Conservation (phyloP, 2,113 vertebrate genomes). For the Psilopogon haemacephalus region DNA sequence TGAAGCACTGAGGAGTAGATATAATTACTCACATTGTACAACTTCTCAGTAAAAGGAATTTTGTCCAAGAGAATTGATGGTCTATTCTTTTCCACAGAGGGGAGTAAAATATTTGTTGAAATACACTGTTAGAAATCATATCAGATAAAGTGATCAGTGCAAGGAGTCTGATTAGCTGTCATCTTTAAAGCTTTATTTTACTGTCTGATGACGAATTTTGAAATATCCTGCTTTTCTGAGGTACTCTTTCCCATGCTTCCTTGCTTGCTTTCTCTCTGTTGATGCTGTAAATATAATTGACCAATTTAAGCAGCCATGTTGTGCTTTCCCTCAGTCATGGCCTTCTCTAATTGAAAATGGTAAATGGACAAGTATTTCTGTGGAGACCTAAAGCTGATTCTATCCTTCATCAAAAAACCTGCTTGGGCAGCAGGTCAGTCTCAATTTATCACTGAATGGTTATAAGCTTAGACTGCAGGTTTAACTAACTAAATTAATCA, state of each 20-base stretch:
- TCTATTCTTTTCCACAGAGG: conserved; percentile 26
- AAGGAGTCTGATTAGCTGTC: conserved; percentile 46
- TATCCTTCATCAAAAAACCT: conserved; percentile 69
- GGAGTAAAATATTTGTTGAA: conserved; percentile 57
- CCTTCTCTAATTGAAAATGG: conserved; percentile 64
- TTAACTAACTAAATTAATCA: conserved; percentile 75
- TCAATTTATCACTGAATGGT: conserved; percentile 65
- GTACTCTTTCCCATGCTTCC: not conserved
- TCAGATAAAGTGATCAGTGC: conserved; percentile 39
- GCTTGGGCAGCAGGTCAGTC: conserved; percentile 64
- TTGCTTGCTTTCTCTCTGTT: fast-evolving
- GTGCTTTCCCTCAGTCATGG: conserved; percentile 55
- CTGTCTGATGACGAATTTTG: conserved; percentile 13
- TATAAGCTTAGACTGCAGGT: conserved; percentile 68
- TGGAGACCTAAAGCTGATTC: conserved; percentile 45
- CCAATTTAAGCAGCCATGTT: conserved; percentile 47
- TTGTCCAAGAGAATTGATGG: conserved; percentile 35
- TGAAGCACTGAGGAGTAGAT: not conserved
- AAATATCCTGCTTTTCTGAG: not conserved
- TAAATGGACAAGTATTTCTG: conserved; percentile 63
- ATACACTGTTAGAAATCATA: conserved; percentile 46
- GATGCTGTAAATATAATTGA: conserved; percentile 23
- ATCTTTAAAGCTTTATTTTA: conserved; percentile 32
- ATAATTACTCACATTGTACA: conserved; percentile 44
- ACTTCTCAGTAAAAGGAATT: conserved; percentile 18